These are phyloP conservation scores for Rousettus madagascariensis DNA, from an alignment of 2,797 vertebrate species.

Conservation along the genomic window DNA sequence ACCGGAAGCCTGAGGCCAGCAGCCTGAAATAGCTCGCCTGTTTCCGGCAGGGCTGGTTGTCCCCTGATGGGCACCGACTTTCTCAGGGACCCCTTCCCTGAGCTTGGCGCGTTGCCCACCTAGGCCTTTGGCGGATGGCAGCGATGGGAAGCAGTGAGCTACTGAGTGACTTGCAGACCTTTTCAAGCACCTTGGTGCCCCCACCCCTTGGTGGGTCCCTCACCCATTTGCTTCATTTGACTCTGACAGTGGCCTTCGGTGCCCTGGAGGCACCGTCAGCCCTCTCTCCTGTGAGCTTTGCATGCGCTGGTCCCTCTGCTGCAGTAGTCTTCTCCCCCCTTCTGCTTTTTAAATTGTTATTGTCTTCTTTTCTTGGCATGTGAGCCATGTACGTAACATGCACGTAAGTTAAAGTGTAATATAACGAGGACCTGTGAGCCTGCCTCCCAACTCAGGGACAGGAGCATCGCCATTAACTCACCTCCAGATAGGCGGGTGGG, in stretches of 20 bases:
- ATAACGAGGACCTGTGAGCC: not conserved
- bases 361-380: not conserved
- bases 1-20: not conserved
- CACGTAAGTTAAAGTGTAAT: not conserved
- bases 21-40: not conserved
- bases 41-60: not conserved
- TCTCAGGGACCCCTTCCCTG: not conserved
- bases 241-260: not conserved
- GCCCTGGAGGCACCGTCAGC: not conserved
- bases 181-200: not conserved
- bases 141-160: not conserved
- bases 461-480: not conserved
- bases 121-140: not conserved
- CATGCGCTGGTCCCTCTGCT: fast-evolving
- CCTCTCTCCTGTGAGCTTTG: not conserved
- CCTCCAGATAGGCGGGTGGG: not conserved
- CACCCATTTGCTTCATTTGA: not conserved
- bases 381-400: not conserved
- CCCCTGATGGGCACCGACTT: not conserved
- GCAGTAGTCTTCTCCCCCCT: not conserved
- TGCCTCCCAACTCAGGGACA: not conserved
- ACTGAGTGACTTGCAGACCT: not conserved
- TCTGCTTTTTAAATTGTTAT: not conserved
- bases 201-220: not conserved
- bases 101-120: not conserved